phyloP scores from a whole-genome alignment of 2,888 invertebrate species.

The Dendrolimus houi region DNA sequence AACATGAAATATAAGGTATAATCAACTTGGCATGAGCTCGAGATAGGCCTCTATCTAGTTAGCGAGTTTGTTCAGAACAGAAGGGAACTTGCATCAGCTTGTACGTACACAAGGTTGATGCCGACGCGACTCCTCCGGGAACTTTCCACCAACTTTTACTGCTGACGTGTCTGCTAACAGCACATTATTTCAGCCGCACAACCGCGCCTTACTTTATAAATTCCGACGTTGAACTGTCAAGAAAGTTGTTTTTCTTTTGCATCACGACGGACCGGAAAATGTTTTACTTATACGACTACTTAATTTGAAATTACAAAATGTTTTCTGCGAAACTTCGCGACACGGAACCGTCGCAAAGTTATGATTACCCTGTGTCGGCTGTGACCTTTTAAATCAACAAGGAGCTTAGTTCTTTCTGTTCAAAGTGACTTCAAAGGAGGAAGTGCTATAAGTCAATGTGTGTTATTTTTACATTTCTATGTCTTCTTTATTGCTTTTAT shows the following conservation, averaged over 20 bases:
- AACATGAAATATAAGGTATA: constrained; percentile 3
- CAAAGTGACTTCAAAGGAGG: too few relatives aligned
- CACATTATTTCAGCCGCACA: constrained; percentile 23
- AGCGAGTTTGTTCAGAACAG: constrained; percentile 28
- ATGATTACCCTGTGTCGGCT: neutral
- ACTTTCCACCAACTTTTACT: constrained; percentile 33
- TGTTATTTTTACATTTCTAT: too few relatives aligned
- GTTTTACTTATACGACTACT: constrained; percentile 11
- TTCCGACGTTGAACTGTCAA: constrained; percentile 31
- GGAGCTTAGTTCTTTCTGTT: constrained; percentile 8
- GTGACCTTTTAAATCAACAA: constrained; percentile 10
- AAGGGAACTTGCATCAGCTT: constrained; percentile 12
- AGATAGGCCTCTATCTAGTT: constrained; percentile 36
- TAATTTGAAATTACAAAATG: constrained; percentile 4
- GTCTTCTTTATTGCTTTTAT: too few relatives aligned
- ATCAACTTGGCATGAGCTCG: constrained; percentile 6
- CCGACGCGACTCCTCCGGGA: constrained; percentile 21
- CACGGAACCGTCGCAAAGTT: neutral
- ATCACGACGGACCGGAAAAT: constrained; percentile 7
- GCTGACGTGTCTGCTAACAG: constrained; percentile 31
- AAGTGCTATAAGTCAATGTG: too few relatives aligned
- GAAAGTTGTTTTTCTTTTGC: constrained; percentile 21
- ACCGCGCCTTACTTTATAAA: constrained; percentile 24
- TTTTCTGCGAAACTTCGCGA: neutral
- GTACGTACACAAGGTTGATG: constrained; percentile 7